These are phyloP conservation scores for Platycnemis pennipes DNA, from an alignment of 2,888 invertebrate species.

Conservation along the genomic window DNA sequence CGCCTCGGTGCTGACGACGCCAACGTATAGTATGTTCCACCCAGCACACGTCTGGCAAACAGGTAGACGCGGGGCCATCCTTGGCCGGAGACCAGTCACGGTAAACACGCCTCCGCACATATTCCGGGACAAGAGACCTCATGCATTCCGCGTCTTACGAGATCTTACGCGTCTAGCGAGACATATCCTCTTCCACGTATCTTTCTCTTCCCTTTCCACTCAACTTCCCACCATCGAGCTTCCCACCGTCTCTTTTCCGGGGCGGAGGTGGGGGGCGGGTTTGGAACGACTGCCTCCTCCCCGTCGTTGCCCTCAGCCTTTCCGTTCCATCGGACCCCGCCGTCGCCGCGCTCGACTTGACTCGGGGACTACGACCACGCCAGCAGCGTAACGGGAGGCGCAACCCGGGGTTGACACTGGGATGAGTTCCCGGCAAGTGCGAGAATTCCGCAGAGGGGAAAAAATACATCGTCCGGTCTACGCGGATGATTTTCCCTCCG, in stretches of 20 bases:
- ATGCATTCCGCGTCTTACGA: conserved; percentile 1
- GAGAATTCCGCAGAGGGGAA: too few relatives aligned
- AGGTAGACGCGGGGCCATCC: neutral
- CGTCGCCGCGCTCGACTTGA: neutral
- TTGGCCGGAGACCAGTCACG: neutral
- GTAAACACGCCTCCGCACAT: conserved; percentile 9
- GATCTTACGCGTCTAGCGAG: neutral
- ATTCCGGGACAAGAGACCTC: neutral
- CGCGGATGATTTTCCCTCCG: too few relatives aligned
- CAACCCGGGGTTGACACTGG: neutral
- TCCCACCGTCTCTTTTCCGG: neutral
- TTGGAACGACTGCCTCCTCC: neutral
- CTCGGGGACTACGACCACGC: neutral
- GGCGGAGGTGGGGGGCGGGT: neutral
- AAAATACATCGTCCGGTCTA: too few relatives aligned
- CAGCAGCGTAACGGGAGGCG: neutral
- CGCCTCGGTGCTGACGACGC: neutral
- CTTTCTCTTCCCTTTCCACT: neutral
- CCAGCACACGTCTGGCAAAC: neutral
- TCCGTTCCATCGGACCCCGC: neutral
- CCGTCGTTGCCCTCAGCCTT: neutral
- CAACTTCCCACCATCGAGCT: neutral
- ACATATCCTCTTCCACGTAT: neutral
- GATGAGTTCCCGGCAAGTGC: neutral
- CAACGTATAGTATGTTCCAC: neutral